A percentile compares a stretch with the other conserved stretches of the same genome.
These are phyloP conservation scores for Machaerirhynchus nigripectus DNA, from an alignment of 2,113 vertebrate species.

Conservation along the genomic window DNA sequence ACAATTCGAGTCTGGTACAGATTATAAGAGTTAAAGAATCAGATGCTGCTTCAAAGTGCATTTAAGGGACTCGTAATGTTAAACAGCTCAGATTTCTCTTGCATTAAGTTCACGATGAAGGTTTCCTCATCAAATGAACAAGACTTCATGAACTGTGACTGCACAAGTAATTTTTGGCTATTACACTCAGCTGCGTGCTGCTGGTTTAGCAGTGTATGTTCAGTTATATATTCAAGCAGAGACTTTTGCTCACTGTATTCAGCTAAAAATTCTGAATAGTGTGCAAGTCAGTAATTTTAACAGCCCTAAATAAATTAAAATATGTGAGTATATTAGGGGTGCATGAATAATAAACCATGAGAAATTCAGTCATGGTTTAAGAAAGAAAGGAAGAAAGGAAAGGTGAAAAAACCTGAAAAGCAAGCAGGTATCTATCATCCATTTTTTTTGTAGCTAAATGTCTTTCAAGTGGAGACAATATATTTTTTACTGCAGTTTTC, in stretches of 20 bases:
- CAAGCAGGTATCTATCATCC: neutral
- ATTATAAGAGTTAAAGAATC: neutral
- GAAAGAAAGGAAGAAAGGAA: neutral
- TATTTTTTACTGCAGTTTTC: neutral
- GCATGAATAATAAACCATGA: neutral
- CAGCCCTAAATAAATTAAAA: neutral
- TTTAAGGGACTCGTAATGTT: neutral
- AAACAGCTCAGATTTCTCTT: neutral
- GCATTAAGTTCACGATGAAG: neutral
- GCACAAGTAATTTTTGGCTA: neutral
- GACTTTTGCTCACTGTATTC: neutral
- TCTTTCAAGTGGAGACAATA: neutral
- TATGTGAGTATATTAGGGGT: neutral
- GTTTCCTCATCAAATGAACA: neutral
- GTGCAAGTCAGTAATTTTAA: neutral
- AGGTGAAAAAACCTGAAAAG: neutral
- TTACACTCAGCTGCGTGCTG: neutral
- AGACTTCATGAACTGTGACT: neutral
- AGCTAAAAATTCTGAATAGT: neutral
- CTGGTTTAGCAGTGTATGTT: neutral
- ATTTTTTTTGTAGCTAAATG: neutral
- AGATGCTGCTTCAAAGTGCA: neutral
- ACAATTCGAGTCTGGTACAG: neutral
- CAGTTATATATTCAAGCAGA: neutral
- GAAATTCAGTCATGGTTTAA: neutral